phyloP scores from a whole-genome alignment of 2,888 invertebrate species.

The Eristalinus sepulchralis region DNA sequence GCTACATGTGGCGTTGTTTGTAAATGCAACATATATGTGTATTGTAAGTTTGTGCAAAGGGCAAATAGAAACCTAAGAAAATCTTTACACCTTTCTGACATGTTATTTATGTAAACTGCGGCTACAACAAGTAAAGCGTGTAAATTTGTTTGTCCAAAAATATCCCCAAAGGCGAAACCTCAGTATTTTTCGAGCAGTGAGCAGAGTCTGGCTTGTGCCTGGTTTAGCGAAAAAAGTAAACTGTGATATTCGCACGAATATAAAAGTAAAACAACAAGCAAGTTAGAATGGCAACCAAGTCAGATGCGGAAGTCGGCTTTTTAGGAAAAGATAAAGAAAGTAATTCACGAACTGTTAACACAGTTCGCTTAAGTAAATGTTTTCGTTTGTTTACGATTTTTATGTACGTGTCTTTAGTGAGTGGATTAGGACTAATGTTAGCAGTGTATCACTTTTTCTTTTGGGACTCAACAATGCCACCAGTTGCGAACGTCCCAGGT shows the following conservation, averaged over 20 bases:
- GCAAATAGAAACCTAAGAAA: constrained; percentile 36
- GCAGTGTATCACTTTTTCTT: constrained; percentile 66
- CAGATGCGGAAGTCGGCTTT: constrained; percentile 52
- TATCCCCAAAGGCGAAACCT: constrained; percentile 21
- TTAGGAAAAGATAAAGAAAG: constrained; percentile 1
- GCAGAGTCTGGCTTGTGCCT: constrained; percentile 30
- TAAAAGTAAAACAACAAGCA: constrained; percentile 7
- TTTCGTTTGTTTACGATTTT: constrained; percentile 46
- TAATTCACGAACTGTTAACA: neutral
- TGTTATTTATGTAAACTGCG: constrained; percentile 23
- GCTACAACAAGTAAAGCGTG: constrained; percentile 30
- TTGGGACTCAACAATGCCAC: constrained; percentile 69
- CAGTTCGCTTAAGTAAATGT: neutral
- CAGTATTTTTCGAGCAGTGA: constrained; percentile 53
- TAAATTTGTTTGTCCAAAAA: constrained; percentile 35
- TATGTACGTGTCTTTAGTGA: constrained; percentile 57
- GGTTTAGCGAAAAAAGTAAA: neutral
- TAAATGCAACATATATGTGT: too few species aligned
- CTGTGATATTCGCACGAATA: neutral
- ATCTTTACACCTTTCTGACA: neutral
- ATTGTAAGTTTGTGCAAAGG: neutral
- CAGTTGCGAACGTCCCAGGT: constrained; percentile 44
- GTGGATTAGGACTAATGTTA: constrained; percentile 61
- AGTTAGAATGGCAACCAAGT: constrained; percentile 5
- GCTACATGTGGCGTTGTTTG: too few species aligned